Base-by-base conservation (phyloP, 1,140 invertebrate species). In the Dendrolimus kikuchii region DNA sequence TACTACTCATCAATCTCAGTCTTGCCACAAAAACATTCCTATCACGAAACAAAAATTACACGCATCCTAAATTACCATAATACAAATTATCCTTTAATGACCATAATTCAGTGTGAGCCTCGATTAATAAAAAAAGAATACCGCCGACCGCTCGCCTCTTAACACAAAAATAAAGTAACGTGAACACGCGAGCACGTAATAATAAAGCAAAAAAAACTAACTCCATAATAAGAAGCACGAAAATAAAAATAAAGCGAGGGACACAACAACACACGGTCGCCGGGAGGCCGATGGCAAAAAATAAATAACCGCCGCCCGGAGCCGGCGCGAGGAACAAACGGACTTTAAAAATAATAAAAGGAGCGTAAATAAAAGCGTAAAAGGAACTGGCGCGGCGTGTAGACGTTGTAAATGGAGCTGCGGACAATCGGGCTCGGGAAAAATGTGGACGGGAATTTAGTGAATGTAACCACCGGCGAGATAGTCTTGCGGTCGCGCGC, bases 61-160 rank as follows among this genome's bases (percentile, higher is more conserved):
- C 81, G 78, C 81, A 81, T 81, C 80, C 79, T 71, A 83, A 79
- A 86, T 86, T 82, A 86, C 79, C 81, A 82, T 85, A 81, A 85
- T 85, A 86, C 81, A 86, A 86, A 86, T 86, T 86, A 86, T 85
- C 77, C 80, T 85, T 83, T 86, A 86, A 86, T 86, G 78, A 86
- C 80, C 80, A 85, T 85, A 85, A 85, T 86, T 82, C 78, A 74
- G 78, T 83, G 78, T 73, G 80, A 80, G 77, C 62, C 78, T 74
- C 79, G 78, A 84, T 82, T 82, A 78, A 84, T 73, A 53, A 77
- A 77, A 82, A 74, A 75, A 74, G 78, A 59, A 76, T 66, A 71
- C 67, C 65, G 53, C 47, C 66, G 66, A 75, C 65, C 64, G 69
- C 71, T 76, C 74, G 75, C 74, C 80, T 83, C 77, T 82, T 83